Percentiles rank a stretch among this genome's conserved stretches.
Conservation (phyloP, 2,888 invertebrate species). For the Cantharis lateralis region DNA sequence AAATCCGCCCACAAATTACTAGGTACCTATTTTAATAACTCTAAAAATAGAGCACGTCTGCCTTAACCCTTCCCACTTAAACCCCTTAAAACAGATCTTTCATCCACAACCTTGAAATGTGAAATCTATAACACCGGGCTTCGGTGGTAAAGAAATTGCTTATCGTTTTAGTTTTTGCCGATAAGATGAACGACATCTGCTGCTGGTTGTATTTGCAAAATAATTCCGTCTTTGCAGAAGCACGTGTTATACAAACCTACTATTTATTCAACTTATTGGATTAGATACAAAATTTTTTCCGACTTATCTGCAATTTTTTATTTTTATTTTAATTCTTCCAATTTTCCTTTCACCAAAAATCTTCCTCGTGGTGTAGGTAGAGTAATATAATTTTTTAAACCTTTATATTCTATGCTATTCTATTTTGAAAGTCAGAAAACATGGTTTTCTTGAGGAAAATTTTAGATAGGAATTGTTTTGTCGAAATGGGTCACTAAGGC, state of each 20-base stretch:
- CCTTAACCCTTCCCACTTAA: slow-evolving; percentile 44
- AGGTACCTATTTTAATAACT: slow-evolving; percentile 52
- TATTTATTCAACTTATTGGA: not conserved
- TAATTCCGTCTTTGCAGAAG: slow-evolving; percentile 2
- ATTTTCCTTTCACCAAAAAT: too few species aligned
- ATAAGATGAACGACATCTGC: slow-evolving; percentile 28
- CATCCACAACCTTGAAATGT: slow-evolving; percentile 52
- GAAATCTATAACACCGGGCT: slow-evolving; percentile 53
- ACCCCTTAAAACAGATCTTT: slow-evolving; percentile 38
- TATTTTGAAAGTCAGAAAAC: too few species aligned
- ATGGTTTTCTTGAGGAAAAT: too few species aligned
- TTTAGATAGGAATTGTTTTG: too few species aligned
- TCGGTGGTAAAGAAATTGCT: slow-evolving; percentile 29
- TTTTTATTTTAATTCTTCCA: too few species aligned
- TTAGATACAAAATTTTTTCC: not conserved
- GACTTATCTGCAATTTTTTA: not conserved
- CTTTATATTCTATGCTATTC: too few species aligned
- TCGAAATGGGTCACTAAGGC: too few species aligned
- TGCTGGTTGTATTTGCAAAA: slow-evolving; percentile 12
- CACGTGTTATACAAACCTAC: not conserved
- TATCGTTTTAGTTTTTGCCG: slow-evolving; percentile 23
- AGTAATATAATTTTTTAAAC: too few species aligned
- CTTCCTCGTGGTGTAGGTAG: too few species aligned
- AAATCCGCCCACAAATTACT: slow-evolving; percentile 43
- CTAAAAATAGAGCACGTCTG: slow-evolving; percentile 51